Base-by-base conservation (phyloP, 2,113 vertebrate species). In the Spea bombifrons region DNA sequence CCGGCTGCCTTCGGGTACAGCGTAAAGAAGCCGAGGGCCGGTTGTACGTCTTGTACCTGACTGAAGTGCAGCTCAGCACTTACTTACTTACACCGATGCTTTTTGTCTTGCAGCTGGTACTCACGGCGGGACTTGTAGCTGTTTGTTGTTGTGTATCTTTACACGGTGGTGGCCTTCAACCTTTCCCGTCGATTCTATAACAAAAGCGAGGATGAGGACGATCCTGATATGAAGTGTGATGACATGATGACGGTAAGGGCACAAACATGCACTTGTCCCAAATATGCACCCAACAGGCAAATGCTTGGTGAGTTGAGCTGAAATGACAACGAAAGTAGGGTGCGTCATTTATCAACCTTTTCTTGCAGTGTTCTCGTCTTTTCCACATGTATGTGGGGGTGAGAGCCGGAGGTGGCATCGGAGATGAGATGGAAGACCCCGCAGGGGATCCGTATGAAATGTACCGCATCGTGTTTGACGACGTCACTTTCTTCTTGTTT, bases 181-280 rank as follows among this genome's bases (percentile, higher is more conserved):
- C 98, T 99, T 89, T 99, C 98, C 88, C 95, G 96, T 75, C 98
- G 98, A 87, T 99, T 99, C 90, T 99, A 99, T 92, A 99, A 99
- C 89, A 99, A 99, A 85, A 97, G 97, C 0, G 95, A 92, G 70
- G 97, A 98, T 3, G 96, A 98, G 5, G 95, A 97, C 0, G 96
- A 98, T 83, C 96, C 97, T 0, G 97, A 99, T 70, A 98, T 98
- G 97, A 99, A 99, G 81, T 99, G 97, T 73, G 96, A 99, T 0
- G 97, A 99, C 86, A 98, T 99, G 97, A 99, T 99, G 97, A 99
- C 96, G 57, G 97, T 98, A 87, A 92, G 89, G 80, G 1, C 44
- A 46, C 12, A 15, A 15, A 4, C 49, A 9, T 8, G n/a, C n/a
- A n/a, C n/a, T n/a, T n/a, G n/a, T n/a, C n/a, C n/a, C n/a, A n/a